Evolutionary conservation across 2,113 vertebrate species (phyloP).

Genomic region (Neolamprologus fasciatus): DNA sequence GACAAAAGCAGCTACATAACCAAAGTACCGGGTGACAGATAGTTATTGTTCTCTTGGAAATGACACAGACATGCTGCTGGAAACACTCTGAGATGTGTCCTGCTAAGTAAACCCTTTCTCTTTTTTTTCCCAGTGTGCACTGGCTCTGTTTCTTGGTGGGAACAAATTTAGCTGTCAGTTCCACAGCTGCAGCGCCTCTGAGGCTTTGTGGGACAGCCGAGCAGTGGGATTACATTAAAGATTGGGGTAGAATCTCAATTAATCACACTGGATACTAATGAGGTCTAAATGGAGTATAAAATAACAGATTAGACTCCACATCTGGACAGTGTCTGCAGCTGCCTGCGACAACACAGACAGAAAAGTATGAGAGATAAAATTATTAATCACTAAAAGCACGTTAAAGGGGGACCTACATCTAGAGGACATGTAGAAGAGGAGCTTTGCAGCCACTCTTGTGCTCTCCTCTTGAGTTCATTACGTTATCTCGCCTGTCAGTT

Average conservation of each 20-base stretch:
- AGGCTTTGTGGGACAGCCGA: neutral
- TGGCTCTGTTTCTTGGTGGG: neutral
- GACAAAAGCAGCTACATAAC: slow-evolving; percentile 49
- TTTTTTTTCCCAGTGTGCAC: neutral
- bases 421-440: neutral
- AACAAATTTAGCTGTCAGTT: neutral
- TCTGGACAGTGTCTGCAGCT: neutral
- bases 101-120: neutral
- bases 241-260: neutral
- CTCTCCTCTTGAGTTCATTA: neutral
- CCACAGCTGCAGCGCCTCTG: neutral
- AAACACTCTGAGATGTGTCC: slow-evolving; percentile 29
- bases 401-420: neutral
- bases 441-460: neutral
- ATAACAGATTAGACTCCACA: neutral
- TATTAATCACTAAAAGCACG: neutral
- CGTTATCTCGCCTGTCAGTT: neutral
- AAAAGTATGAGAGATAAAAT: neutral
- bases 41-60: slow-evolving; percentile 49
- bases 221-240: neutral
- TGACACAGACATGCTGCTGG: slow-evolving; percentile 7
- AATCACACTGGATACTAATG: neutral
- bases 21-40: slow-evolving; percentile 25
- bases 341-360: neutral
- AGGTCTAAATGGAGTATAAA: neutral